phyloP scores from a whole-genome alignment of 2,113 vertebrate genomes.

The Crotalus tigris region DNA sequence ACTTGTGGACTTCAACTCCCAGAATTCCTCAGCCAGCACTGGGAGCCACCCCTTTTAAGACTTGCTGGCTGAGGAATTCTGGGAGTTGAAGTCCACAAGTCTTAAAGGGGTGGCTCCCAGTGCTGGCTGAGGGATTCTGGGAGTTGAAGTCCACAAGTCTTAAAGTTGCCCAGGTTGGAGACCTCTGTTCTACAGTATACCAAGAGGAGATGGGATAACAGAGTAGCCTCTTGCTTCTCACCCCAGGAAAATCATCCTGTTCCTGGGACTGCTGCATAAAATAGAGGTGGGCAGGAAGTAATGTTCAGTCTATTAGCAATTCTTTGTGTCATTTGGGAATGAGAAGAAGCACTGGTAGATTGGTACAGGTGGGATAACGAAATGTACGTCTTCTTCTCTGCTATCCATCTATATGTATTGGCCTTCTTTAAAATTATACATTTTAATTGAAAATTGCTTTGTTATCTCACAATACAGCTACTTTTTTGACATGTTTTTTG shows the following conservation, averaged over 20 bases:
- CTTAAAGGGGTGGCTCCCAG: neutral
- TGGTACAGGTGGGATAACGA: neutral
- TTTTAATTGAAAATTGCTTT: neutral
- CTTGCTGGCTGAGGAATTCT: too few relatives aligned
- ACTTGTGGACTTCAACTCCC: too few relatives aligned
- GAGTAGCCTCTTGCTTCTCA: neutral
- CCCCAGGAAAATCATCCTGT: neutral
- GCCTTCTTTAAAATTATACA: neutral
- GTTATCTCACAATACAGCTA: neutral
- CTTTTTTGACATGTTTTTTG: neutral
- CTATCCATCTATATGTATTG: neutral
- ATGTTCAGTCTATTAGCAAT: neutral
- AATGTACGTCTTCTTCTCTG: neutral
- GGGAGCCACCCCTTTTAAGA: too few relatives aligned
- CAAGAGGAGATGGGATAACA: neutral
- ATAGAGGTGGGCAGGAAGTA: neutral
- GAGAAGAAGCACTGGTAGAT: neutral
- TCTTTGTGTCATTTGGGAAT: neutral
- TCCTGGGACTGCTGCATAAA: neutral
- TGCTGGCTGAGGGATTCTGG: too few relatives aligned
- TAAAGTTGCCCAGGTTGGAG: neutral
- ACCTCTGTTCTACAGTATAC: neutral
- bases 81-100: neutral
- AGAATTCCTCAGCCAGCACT: too few relatives aligned
- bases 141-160: neutral